Evolutionary conservation across 2,113 vertebrate genomes (phyloP), one percentile per base, ranked within the genome.

Genomic region (Catharus minimus): DNA sequence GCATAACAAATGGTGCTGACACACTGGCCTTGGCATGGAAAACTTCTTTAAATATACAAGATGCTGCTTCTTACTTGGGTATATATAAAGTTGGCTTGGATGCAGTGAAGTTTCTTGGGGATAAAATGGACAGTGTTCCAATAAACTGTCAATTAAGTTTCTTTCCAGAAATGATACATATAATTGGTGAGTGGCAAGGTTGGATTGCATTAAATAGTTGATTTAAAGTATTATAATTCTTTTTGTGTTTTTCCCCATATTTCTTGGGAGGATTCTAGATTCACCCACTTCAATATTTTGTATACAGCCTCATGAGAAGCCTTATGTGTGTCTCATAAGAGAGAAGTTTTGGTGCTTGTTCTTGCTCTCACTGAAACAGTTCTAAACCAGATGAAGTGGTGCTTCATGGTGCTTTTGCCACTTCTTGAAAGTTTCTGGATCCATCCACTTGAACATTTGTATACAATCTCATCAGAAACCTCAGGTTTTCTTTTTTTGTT

Each of bases 1-100:
- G 91, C 38, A 43, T 75, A 91, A 86, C 76, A 88, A 79, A 75
- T 88, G 57, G 49, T 79, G 67, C 80, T 86, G 93, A 78, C 56
- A 88, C 79, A 74, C 57, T 47, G 27, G 71, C 43, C 62, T 75
- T 82, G 81, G 76, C 9, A 5, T 75, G 61, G 84, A 71, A 84
- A 82, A 53, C 57, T 56, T 77, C 79, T 93, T 82, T 93, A 66
- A 89, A 93, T 55, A 82, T 75, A 75, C 23, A 75, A 82, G 81
- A 71, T 93, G 57, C 38, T 86, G 27, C 88, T 88, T 66, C 66
- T 74, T 66, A 13, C 47, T 57, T 46, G 18, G 9, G 8, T 85
- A 32, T 88, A 38, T 64, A 33, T 78, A 74, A 36, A 64, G 36
- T 13, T 88, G 71, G 79, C 66, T 74, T 69, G 52, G 30, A 56